A percentile compares a stretch with the other conserved stretches of the same genome.
Evolutionary conservation across 2,113 vertebrate genomes (phyloP).

Genomic region (Trichomycterus rosablanca): DNA sequence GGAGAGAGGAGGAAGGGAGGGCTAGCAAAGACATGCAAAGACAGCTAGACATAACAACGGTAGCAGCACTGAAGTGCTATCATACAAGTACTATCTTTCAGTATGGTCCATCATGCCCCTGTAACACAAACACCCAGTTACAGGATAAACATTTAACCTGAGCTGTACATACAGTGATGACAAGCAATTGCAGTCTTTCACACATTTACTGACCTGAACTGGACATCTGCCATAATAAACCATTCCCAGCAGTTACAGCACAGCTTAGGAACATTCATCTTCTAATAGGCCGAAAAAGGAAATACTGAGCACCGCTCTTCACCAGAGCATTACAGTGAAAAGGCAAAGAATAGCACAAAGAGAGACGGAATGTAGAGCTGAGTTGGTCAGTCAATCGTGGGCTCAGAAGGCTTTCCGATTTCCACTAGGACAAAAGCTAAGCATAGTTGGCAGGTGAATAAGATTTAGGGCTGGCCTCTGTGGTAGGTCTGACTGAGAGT

Average conservation of each 20-base stretch:
- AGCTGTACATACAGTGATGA: too few species aligned
- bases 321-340: slow-evolving; percentile 1
- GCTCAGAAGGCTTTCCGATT: background rate
- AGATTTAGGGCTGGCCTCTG: slow-evolving; percentile 46
- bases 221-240: background rate
- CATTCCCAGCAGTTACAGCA: background rate
- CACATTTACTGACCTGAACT: slow-evolving; percentile 6
- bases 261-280: background rate
- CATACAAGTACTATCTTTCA: background rate
- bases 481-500: background rate
- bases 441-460: slow-evolving; percentile 51
- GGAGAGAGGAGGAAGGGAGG: background rate
- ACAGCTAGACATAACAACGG: slow-evolving; percentile 26
- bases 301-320: background rate
- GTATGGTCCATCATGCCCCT: background rate
- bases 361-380: too few species aligned
- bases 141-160: too few species aligned
- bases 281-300: background rate
- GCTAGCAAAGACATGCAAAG: background rate
- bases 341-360: slow-evolving; percentile 7
- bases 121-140: too few species aligned
- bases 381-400: slow-evolving; percentile 26
- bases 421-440: slow-evolving; percentile 10
- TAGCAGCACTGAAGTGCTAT: background rate
- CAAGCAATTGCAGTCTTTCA: too few species aligned